phyloP scores from a whole-genome alignment of 2,113 vertebrate genomes.

The Amphilophus citrinellus region DNA sequence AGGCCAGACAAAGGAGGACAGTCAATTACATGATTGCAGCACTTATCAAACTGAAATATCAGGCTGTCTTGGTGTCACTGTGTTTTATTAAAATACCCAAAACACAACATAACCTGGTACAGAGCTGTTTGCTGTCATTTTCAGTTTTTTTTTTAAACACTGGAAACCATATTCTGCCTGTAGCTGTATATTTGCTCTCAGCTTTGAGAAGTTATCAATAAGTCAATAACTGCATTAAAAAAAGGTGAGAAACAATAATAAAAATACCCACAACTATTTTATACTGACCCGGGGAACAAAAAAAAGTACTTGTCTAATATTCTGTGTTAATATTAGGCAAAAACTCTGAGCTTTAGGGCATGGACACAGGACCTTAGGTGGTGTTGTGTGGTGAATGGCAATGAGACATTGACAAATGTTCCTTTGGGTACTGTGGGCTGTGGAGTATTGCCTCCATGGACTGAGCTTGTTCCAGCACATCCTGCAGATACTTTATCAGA shows the following conservation, averaged over 20 bases:
- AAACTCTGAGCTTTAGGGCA: no score
- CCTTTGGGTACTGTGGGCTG: no score
- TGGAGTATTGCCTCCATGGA: not conserved
- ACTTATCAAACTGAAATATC: slow-evolving; percentile 21
- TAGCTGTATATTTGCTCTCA: not conserved
- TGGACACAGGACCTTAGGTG: no score
- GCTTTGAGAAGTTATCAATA: not conserved
- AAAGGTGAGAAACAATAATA: not conserved
- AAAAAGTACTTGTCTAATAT: not conserved
- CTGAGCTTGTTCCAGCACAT: not conserved
- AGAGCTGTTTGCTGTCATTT: not conserved
- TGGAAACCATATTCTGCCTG: not conserved
- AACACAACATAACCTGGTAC: not conserved
- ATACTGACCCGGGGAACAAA: no score
- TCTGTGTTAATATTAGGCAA: not conserved
- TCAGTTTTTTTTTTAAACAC: not conserved
- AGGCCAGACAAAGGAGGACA: slow-evolving; percentile 11
- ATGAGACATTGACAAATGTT: no score
- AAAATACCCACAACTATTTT: not conserved
- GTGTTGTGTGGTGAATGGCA: no score
- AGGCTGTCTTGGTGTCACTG: slow-evolving; percentile 4
- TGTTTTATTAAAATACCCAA: not conserved
- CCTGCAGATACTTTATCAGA: not conserved
- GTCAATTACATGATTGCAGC: not conserved
- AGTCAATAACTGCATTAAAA: no score